These are phyloP conservation scores for Antheraea assamensis DNA, from an alignment of 2,888 invertebrate species.

Conservation along the genomic window DNA sequence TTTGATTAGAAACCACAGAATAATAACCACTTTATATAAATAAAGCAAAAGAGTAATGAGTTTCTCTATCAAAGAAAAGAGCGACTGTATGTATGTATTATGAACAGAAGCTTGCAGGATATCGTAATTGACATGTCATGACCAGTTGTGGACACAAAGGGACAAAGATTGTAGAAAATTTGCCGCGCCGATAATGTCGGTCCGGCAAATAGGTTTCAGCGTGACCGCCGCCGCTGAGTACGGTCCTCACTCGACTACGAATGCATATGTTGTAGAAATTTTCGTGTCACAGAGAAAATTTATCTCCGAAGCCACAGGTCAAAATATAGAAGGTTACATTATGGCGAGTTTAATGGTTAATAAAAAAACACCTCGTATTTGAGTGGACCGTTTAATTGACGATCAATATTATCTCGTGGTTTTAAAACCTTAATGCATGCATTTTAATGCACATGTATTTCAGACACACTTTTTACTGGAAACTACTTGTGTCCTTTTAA, in stretches of 20 bases:
- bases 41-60: conserved; percentile 27
- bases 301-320: conserved; percentile 32
- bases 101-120: conserved; percentile 56
- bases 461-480: too few relatives aligned
- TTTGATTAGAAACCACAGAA: background rate
- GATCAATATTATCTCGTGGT: background rate
- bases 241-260: conserved; percentile 48
- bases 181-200: conserved; percentile 71
- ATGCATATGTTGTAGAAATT: conserved; percentile 60
- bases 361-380: background rate
- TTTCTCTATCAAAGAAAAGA: conserved; percentile 32
- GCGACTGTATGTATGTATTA: conserved; percentile 36
- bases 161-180: conserved; percentile 78
- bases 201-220: conserved; percentile 64
- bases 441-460: too few relatives aligned
- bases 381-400: background rate
- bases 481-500: too few relatives aligned
- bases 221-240: conserved; percentile 48
- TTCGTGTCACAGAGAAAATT: conserved; percentile 40
- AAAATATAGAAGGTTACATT: conserved; percentile 29
- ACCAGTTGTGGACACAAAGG: conserved; percentile 73
- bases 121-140: conserved; percentile 80
- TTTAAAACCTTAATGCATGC: too few relatives aligned
- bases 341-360: background rate
- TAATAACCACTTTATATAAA: background rate